These are phyloP conservation scores for Tribolium madens DNA, from an alignment of 1,140 invertebrate genomes.

Conservation along the genomic window DNA sequence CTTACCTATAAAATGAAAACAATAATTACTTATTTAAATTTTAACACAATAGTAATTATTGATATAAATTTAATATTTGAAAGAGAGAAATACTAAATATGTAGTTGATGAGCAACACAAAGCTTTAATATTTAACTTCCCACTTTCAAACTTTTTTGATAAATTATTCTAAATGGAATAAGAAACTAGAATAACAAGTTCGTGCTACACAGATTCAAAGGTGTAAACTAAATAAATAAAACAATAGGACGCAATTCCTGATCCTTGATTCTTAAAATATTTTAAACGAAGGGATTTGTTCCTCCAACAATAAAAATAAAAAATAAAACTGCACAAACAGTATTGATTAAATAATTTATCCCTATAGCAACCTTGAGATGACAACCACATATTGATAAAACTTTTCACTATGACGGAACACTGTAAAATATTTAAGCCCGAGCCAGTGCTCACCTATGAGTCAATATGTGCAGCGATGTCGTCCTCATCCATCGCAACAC, in stretches of 20 bases:
- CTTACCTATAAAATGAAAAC: no score
- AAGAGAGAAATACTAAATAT: no score
- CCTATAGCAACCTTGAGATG: conserved; percentile 11
- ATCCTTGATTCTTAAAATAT: neutral
- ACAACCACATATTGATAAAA: conserved; percentile 20
- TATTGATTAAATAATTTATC: conserved; percentile 31
- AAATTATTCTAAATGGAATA: neutral
- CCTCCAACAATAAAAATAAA: neutral
- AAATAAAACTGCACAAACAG: neutral
- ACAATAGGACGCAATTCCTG: neutral
- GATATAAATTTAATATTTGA: no score
- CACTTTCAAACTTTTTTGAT: neutral
- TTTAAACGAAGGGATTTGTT: neutral
- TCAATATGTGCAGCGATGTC: neutral
- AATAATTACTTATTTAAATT: no score
- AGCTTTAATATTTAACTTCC: no score
- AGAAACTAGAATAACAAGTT: neutral
- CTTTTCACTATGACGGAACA: conserved; percentile 5
- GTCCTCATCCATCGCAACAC: neutral
- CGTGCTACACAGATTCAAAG: neutral
- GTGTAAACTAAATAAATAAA: neutral
- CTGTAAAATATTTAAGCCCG: neutral
- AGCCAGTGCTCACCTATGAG: neutral
- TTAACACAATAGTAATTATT: no score
- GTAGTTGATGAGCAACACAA: no score